Evolutionary conservation across 2,113 vertebrate species (phyloP).

Genomic region (Dicrurus megarhynchus): DNA sequence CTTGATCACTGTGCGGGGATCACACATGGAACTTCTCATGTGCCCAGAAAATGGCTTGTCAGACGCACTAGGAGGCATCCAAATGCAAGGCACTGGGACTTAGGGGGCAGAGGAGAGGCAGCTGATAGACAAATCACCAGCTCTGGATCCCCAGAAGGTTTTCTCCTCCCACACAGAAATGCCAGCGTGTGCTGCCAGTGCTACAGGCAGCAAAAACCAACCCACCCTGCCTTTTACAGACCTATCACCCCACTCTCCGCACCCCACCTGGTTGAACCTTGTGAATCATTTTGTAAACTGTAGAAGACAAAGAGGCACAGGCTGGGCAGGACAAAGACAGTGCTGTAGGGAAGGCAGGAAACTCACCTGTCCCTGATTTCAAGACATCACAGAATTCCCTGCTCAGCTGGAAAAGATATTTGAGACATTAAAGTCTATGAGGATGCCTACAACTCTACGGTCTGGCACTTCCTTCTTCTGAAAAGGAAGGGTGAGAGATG

Average conservation of each 20-base stretch:
- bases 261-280: not conserved
- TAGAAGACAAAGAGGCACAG: not conserved
- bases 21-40: not conserved
- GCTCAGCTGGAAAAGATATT: not conserved
- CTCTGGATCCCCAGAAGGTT: not conserved
- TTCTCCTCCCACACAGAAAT: not conserved
- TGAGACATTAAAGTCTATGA: not conserved
- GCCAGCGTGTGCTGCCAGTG: not conserved
- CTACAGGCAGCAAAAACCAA: not conserved
- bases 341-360: not conserved
- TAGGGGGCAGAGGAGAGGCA: not conserved
- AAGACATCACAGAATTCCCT: not conserved
- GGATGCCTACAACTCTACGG: too few species aligned
- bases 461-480: not conserved
- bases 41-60: not conserved
- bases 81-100: not conserved
- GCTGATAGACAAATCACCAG: accelerated
- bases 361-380: not conserved
- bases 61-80: too few species aligned
- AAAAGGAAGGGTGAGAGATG: not conserved
- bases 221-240: not conserved
- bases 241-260: too few species aligned
- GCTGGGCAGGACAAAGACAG: not conserved
- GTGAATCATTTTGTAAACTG: not conserved
- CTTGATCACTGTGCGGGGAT: not conserved